phyloP scores from a whole-genome alignment of 2,113 vertebrate genomes.

The Epinephelus cyanopodus region DNA sequence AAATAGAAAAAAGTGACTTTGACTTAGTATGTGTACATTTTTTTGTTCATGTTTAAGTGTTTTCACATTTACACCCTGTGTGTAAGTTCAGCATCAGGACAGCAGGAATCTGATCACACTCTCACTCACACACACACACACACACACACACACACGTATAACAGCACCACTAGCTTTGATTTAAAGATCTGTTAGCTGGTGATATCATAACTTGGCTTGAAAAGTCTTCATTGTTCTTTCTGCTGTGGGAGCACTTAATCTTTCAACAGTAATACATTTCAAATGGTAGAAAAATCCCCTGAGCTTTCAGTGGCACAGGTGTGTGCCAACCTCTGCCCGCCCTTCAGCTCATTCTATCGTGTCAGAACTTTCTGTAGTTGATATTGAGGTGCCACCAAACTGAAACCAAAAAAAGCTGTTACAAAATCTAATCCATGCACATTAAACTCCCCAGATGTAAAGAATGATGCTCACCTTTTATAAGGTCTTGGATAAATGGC shows the following conservation, averaged over 20 bases:
- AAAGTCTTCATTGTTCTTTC: conserved; percentile 44
- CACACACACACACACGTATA: background rate
- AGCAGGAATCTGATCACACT: conserved; percentile 12
- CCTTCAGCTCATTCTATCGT: conserved; percentile 41
- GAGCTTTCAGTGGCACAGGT: background rate
- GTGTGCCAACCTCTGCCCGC: conserved; percentile 30
- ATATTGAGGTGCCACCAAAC: conserved; percentile 32
- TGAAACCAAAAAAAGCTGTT: conserved; percentile 12
- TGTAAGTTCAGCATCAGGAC: conserved; percentile 10
- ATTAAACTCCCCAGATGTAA: conserved; percentile 29
- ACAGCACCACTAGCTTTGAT: background rate
- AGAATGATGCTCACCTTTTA: background rate
- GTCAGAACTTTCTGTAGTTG: conserved; percentile 42
- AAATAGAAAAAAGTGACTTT: too few species aligned
- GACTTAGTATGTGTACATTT: too few species aligned
- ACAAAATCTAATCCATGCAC: conserved; percentile 16
- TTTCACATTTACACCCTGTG: conserved; percentile 1
- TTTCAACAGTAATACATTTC: conserved; percentile 27
- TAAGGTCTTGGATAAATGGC: conserved; percentile 1
- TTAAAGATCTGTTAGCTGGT: background rate
- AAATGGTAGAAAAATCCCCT: conserved; percentile 9
- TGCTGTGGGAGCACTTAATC: conserved; percentile 46
- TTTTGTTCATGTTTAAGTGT: too few species aligned
- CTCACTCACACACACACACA: background rate
- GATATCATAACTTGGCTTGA: conserved; percentile 29